Base-by-base conservation (phyloP, 2,113 vertebrate species). In the Pipra filicauda region DNA sequence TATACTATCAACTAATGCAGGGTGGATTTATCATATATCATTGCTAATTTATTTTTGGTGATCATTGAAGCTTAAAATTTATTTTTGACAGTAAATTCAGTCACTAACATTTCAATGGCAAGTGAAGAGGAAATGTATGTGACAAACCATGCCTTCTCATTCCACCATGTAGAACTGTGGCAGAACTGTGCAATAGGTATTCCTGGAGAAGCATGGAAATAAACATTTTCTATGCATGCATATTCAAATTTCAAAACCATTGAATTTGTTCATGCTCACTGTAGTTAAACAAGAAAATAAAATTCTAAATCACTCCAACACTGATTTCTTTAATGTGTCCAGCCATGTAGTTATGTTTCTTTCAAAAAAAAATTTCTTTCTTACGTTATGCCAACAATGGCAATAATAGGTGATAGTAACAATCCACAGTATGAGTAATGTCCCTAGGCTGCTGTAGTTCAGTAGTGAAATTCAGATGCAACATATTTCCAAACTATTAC, bases 221-320 rank as follows among this genome's bases (percentile, higher is more conserved):
- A 41, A 75, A 44, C 1, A 31, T 57, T 73, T 79, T 44, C 23
- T 78, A 6, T 44, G 16, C 5, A 31, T 59, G 33, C 4, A 15
- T 64, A 72, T 84, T 75, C 0, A 2, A 71, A 84, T 87, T 87
- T 78, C 30, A 81, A 94, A 87, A 30, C 9, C 30, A n/a, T 18
- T 81, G 57, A 58, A 67, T 78, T 85, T 89, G 3, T 61, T 67
- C 33, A 20, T 46, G 30, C 64, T 86, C 21, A 58, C 21, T 30
- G 8, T 23, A 89, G 81, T 78, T 87, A 89, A 91, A 78, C 16
- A 82, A 61, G 35, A 87, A 95, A 93, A 89, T 67, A 91, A 92
- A 91, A 91, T 84, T 67, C 57, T 87, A 84, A 89, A 84, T 91
- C 27, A 89, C 57, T 48, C 5, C 10, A 52, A n/a, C 31, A 18